Percentiles rank a stretch among this genome's conserved stretches.
These are phyloP conservation scores for Trinorchestia longiramus DNA, from an alignment of 1,140 invertebrate genomes.

Conservation along the genomic window DNA sequence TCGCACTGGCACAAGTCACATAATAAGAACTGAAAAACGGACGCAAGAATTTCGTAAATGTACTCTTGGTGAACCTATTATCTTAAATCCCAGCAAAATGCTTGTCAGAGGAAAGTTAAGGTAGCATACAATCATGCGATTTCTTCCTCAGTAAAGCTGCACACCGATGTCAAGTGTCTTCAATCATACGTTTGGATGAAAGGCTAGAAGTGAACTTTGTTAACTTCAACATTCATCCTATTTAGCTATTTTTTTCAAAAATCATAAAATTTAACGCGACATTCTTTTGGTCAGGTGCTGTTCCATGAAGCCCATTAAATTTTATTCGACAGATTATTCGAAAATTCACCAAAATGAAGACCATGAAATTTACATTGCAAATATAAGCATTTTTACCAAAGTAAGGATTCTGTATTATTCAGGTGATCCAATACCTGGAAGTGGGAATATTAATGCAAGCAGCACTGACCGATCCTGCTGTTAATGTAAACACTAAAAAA, in stretches of 20 bases:
- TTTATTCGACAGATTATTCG: background rate
- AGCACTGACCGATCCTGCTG: background rate
- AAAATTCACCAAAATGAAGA: no score
- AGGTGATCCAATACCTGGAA: background rate
- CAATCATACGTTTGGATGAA: no score
- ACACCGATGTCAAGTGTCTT: no score
- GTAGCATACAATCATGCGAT: no score
- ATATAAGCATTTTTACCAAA: background rate
- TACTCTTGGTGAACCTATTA: background rate
- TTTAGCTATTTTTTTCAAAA: no score
- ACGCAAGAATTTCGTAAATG: background rate
- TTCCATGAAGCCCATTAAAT: background rate
- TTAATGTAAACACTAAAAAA: no score
- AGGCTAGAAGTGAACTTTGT: no score
- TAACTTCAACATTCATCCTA: no score
- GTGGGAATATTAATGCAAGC: background rate
- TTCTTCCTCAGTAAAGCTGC: no score
- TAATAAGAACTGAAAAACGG: background rate
- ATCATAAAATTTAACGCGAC: background rate
- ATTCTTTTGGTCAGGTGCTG: background rate
- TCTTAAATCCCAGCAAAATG: no score
- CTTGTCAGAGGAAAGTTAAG: no score
- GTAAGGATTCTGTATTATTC: background rate
- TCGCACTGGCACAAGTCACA: background rate
- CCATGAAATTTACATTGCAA: background rate